Percentiles rank a stretch among this genome's conserved stretches.
These are phyloP conservation scores for Danio aesculapii DNA, from an alignment of 2,797 vertebrate species.

Conservation along the genomic window DNA sequence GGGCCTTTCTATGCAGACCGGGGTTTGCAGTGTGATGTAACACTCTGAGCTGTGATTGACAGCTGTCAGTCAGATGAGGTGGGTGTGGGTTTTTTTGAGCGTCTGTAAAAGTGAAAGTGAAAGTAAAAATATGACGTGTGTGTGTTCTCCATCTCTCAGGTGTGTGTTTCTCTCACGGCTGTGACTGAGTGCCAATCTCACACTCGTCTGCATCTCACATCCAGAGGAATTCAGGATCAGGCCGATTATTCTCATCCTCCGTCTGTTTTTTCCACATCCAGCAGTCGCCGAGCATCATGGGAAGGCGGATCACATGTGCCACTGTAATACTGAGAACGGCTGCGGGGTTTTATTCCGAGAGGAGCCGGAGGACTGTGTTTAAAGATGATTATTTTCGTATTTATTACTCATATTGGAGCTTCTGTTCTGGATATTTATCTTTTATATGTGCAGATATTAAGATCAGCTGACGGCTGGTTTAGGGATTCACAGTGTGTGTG, in stretches of 20 bases:
- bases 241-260: background rate
- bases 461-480: background rate
- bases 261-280: background rate
- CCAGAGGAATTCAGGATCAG: too few relatives aligned
- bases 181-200: too few relatives aligned
- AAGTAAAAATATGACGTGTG: background rate
- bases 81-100: background rate
- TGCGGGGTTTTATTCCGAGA: background rate
- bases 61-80: conserved; percentile 42
- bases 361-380: background rate
- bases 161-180: too few relatives aligned
- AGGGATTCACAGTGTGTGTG: background rate
- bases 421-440: background rate
- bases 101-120: background rate
- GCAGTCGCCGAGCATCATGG: conserved; percentile 16
- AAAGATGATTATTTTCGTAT: conserved; percentile 7
- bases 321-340: background rate
- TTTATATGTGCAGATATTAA: conserved; percentile 3
- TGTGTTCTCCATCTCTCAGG: background rate
- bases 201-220: too few relatives aligned
- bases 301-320: conserved; percentile 1
- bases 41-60: conserved; percentile 16
- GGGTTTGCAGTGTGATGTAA: conserved; percentile 94
- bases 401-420: background rate
- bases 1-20: conserved; percentile 81